Base-by-base conservation (phyloP, 2,888 invertebrate species). In the Parnassius glacialis region DNA sequence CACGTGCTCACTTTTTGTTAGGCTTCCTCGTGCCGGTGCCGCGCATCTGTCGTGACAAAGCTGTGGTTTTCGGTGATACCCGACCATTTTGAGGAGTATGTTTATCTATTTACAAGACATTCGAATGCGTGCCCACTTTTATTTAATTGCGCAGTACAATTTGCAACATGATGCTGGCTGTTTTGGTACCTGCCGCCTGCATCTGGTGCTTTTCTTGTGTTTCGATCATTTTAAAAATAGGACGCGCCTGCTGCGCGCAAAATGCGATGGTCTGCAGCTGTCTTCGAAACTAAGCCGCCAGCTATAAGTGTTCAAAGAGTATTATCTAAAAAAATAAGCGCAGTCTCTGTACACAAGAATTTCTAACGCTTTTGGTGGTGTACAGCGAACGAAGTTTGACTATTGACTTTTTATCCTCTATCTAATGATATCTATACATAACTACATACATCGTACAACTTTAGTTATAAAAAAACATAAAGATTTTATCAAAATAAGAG, bases 101-200 rank as follows among this genome's bases (percentile, higher is more conserved):
- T 20, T 20, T 42, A 16, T 54, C 51, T 20, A 50, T 16, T 9
- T 25, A 7, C 2, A 12, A 13, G 10, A 34, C 1, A 9, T 10
- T 44, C 10, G 34, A 10, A 11, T 16, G 2, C 12, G 12, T 16
- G 7, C 53, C 60, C 69, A 72, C 66, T 66, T 61, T 0, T 68
- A 83, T 68, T 82, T 62, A 64, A 72, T 60, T 58, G 75, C 70
- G 63, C 78, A 69, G 66, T 70, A 70, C 80, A 83, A 87, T 89
- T 88, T 87, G 88, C 88, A 87, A 88, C 81, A 84, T 82, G 89
- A 88, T 85, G 85, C 85, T 85, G 84, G 73, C 75, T 71, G 74
- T 71, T 75, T 73, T 76, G 73, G 81, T 90, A 90, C 90, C 90
- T 90, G 90, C 85, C 72, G 66, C 68, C 69, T 72, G 79, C 90